Evolutionary conservation across 2,888 invertebrate genomes (phyloP).

Genomic region (Diadegma fenestrale): DNA sequence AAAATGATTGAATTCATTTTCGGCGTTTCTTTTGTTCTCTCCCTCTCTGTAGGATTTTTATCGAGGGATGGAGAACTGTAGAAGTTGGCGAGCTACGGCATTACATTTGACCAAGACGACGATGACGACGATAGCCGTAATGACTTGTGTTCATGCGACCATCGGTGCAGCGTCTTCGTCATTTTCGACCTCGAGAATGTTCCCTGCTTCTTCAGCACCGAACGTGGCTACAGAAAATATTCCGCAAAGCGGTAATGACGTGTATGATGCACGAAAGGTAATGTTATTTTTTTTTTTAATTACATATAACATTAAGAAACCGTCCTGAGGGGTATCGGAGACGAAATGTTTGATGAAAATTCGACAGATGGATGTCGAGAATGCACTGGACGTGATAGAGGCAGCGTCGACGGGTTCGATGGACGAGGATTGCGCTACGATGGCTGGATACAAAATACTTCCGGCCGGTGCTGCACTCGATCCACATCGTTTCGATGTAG

Average conservation of each 20-base stretch:
- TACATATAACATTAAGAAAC: not conserved
- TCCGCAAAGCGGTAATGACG: constrained; percentile 60
- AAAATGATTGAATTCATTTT: not conserved
- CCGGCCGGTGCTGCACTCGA: constrained; percentile 90
- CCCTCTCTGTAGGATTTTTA: constrained; percentile 44
- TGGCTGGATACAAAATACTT: constrained; percentile 85
- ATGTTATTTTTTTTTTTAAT: constrained; percentile 6
- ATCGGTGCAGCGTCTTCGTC: constrained; percentile 71
- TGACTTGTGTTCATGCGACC: constrained; percentile 75
- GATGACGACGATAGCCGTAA: constrained; percentile 75
- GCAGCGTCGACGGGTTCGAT: constrained; percentile 82
- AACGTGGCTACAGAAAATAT: constrained; percentile 55
- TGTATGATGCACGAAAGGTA: constrained; percentile 74
- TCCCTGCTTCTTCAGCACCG: constrained; percentile 59
- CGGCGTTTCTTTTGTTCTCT: not conserved
- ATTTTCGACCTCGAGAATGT: constrained; percentile 60
- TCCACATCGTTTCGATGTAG: constrained; percentile 90
- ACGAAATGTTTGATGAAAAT: no score
- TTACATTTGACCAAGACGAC: constrained; percentile 75
- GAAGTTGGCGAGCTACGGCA: constrained; percentile 70
- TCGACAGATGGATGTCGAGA: constrained; percentile 87
- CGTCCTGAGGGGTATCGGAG: not conserved
- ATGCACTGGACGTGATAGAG: constrained; percentile 90
- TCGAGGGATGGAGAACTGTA: constrained; percentile 70
- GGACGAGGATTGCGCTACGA: constrained; percentile 77